Base-by-base conservation (phyloP, 2,113 vertebrate species). In the Osmerus mordax region DNA sequence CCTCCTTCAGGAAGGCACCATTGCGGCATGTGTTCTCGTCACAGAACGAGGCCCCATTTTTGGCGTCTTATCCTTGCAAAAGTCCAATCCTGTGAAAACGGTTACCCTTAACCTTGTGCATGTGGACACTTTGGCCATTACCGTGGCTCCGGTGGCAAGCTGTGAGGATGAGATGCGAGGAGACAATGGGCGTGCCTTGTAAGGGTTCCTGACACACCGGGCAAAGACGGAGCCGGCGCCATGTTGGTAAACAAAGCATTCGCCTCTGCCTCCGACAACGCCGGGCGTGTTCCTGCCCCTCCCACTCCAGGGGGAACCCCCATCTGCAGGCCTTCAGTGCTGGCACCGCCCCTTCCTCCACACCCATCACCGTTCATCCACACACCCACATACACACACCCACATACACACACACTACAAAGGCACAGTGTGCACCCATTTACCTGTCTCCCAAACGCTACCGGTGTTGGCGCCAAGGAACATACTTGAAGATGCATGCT, bases 331-430 rank as follows among this genome's bases (percentile, higher is more conserved):
- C 82, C 78, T 78, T 76, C 81, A 84, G 80, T 76, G 75, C 82
- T 68, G 76, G 82, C 78, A 82, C 88, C 89, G 81, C 89, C 87
- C 84, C 87, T 87, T 87, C 87, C 87, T 83, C 81, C 74, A 66
- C 72, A 77, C 71, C 79, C 86, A 76, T 82, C 80, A 72, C 58
- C 69, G 21, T 67, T 81, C 76, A 60, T 72, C 84, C 78, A 80
- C 82, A 85, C 29, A 41, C 19, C 59, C 71, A 67, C 53, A 67
- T 64, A 67, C 53, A 52, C 53, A 55, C 5, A 54, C 19, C 51
- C 51, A 69, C 14, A 67, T 28, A 51, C 18, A 65, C 23, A 63
- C 61, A 64, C 18, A 16, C 62, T 69, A 79, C 73, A 77, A 68
- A 72, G 69, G 75, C 82, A 71, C 72, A 71, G 66, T 56, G 32